phyloP scores from a whole-genome alignment of 2,888 invertebrate species.

The Lysandra bellargus region DNA sequence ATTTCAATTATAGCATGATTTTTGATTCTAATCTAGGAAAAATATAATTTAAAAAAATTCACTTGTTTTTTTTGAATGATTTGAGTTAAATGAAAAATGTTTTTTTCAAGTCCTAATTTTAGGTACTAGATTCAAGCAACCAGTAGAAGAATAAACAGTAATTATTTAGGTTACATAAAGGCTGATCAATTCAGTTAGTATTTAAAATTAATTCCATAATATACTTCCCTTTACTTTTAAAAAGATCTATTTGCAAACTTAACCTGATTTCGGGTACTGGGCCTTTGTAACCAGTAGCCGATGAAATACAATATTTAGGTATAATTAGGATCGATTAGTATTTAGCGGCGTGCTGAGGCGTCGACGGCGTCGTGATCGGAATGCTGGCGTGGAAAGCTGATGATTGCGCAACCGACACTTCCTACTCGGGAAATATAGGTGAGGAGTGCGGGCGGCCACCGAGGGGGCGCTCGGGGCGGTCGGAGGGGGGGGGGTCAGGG shows the following conservation, averaged over 20 bases:
- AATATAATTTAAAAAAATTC: not conserved
- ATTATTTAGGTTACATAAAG: not conserved
- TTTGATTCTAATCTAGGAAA: not conserved
- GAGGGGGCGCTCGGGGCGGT: constrained; percentile 39
- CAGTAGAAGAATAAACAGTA: not conserved
- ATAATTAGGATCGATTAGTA: not conserved
- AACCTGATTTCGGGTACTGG: not conserved
- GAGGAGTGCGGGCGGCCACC: constrained; percentile 55
- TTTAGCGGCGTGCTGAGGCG: constrained; percentile 29
- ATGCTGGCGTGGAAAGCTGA: constrained; percentile 59
- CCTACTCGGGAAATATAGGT: constrained; percentile 74
- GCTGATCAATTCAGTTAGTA: not conserved
- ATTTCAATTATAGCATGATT: not conserved
- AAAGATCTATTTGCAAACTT: not conserved
- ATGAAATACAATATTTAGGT: not conserved
- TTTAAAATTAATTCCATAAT: not conserved
- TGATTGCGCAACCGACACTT: constrained; percentile 61
- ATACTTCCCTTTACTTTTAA: too few relatives aligned
- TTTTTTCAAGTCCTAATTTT: not conserved
- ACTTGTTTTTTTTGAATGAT: not conserved
- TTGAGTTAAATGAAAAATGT: too few relatives aligned
- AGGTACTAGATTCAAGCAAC: not conserved
- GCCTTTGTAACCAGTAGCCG: too few relatives aligned
- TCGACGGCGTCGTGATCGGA: constrained; percentile 37
- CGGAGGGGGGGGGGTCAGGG: constrained; percentile 37